A percentile compares a stretch with the other conserved stretches of the same genome.
Conservation (phyloP, 2,888 invertebrate genomes). For the Melinopterus prodromus region DNA sequence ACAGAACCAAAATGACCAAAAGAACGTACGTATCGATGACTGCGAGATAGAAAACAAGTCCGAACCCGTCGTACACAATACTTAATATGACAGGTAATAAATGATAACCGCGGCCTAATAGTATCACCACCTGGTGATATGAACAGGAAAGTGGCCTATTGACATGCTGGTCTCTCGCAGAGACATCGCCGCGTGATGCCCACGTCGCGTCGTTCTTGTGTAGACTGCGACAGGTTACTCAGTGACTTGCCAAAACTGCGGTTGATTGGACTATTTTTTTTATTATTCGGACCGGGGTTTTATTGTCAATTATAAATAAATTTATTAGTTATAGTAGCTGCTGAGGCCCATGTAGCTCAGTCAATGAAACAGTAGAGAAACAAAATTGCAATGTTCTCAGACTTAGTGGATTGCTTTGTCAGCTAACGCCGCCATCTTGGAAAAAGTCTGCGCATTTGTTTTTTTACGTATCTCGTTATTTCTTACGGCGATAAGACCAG, state of each 20-base stretch:
- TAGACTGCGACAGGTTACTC: slow-evolving; percentile 17
- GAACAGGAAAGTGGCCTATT: slow-evolving; percentile 32
- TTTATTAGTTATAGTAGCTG: no score
- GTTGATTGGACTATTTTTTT: not conserved
- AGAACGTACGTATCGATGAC: slow-evolving; percentile 20
- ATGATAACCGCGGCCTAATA: slow-evolving; percentile 40
- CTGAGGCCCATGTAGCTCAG: no score
- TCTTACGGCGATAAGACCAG: no score
- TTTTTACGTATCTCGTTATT: no score
- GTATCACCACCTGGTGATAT: slow-evolving; percentile 46
- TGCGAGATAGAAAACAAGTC: not conserved
- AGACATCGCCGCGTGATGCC: slow-evolving; percentile 21
- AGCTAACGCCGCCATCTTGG: no score
- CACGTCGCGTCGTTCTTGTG: slow-evolving; percentile 8
- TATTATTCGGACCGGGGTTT: not conserved
- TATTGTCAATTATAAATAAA: not conserved
- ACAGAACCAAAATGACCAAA: slow-evolving; percentile 23
- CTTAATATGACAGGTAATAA: slow-evolving; percentile 44
- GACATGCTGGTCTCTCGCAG: slow-evolving; percentile 31
- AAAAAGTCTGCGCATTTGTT: no score
- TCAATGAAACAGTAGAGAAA: no score
- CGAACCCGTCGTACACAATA: not conserved
- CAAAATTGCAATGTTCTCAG: no score
- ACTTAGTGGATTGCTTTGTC: no score
- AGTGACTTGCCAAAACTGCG: slow-evolving; percentile 27